A percentile compares a stretch with the other conserved stretches of the same genome.
Evolutionary conservation across 2,113 vertebrate genomes (phyloP).

Genomic region (Etia nguti): DNA sequence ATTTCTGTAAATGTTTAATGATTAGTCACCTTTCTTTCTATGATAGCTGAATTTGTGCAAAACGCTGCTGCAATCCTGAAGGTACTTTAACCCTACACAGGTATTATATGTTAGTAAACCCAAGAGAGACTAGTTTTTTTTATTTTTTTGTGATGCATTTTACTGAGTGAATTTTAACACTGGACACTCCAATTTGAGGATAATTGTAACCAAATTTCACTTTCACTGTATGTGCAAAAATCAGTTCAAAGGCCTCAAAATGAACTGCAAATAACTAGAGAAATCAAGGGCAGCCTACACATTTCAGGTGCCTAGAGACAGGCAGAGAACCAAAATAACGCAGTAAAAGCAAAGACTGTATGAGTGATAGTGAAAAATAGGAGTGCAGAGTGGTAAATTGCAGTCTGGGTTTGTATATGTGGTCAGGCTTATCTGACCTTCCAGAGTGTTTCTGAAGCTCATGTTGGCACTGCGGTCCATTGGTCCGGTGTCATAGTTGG

Average conservation of each 20-base stretch:
- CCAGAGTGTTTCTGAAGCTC: slow-evolving; percentile 94
- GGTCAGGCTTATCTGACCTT: slow-evolving; percentile 76
- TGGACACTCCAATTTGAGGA: neutral
- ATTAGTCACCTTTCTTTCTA: neutral
- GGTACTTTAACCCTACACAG: neutral
- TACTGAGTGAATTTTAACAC: neutral
- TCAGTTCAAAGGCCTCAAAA: neutral
- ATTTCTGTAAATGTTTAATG: neutral
- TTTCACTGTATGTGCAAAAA: neutral
- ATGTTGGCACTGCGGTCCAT: slow-evolving; percentile 88
- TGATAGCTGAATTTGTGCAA: neutral
- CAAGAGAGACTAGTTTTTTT: neutral
- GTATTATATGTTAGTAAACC: neutral
- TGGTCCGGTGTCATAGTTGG: slow-evolving; percentile 83
- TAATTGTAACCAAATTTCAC: neutral
- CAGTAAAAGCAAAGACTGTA: neutral
- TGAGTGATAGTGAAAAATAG: neutral
- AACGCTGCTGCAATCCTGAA: neutral
- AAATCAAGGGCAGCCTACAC: neutral
- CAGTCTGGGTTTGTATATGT: neutral
- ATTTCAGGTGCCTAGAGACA: neutral
- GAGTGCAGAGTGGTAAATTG: neutral
- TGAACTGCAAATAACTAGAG: neutral
- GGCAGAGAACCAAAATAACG: neutral
- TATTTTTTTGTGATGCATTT: neutral